A percentile compares a stretch with the other conserved stretches of the same genome.
Conservation (phyloP, 1,140 invertebrate species). For the Chironomus tepperi region DNA sequence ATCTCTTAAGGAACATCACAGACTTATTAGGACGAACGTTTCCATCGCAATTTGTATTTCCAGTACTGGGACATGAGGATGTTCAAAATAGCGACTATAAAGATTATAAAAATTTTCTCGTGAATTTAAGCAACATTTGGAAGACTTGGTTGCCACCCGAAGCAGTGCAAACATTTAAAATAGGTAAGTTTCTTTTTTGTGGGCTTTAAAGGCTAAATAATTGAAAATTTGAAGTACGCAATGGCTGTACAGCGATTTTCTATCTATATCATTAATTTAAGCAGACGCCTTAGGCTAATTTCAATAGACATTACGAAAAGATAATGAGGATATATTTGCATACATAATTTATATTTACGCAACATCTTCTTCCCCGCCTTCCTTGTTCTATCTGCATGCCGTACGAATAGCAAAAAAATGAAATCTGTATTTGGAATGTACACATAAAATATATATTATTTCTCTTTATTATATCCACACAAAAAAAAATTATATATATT, state of each 20-base stretch:
- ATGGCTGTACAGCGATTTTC: background rate
- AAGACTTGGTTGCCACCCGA: constrained; percentile 71
- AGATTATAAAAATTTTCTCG: constrained; percentile 34
- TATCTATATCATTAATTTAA: background rate
- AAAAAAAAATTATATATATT: too few species aligned
- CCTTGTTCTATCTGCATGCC: background rate
- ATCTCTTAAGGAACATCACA: constrained; percentile 65
- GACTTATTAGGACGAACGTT: constrained; percentile 66
- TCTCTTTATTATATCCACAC: too few species aligned
- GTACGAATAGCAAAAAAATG: too few species aligned
- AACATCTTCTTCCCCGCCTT: background rate
- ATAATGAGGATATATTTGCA: constrained; percentile 20
- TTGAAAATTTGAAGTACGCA: background rate
- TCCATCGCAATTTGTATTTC: constrained; percentile 72
- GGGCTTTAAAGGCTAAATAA: too few species aligned
- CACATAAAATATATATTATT: too few species aligned
- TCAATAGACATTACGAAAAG: background rate
- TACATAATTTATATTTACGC: constrained; percentile 5
- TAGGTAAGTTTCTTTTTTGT: constrained; percentile 46
- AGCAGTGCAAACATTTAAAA: constrained; percentile 64
- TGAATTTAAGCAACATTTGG: constrained; percentile 62
- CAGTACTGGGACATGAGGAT: constrained; percentile 71
- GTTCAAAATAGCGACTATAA: constrained; percentile 46
- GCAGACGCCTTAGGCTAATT: background rate
- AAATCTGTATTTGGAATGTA: too few species aligned